Base-by-base conservation (phyloP, 2,113 vertebrate genomes). In the Panurus biarmicus region DNA sequence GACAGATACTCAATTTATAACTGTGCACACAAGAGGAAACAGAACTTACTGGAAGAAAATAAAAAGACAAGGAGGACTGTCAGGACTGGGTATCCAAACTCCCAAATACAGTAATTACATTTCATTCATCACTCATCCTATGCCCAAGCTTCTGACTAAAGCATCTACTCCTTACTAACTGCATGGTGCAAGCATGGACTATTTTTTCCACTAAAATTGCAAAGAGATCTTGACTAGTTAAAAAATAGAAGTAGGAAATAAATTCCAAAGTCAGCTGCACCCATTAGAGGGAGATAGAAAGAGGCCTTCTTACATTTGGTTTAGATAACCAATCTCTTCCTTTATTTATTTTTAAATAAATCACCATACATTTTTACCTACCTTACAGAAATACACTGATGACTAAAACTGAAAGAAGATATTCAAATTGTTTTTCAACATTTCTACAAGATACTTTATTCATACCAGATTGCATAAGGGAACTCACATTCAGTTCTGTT, bases 11-110 rank as follows among this genome's bases (percentile, higher is more conserved):
- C 71, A 76, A 70, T 14, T 84, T 66, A 22, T 11, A 91, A 70
- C 48, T 82, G 64, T 38, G 72, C 58, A 95, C 70, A 96, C 58
- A 4, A 78, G 69, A 91, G 83, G 89, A 91, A 94, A 90, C 51
- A 93, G 48, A 94, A 86, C 33, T 80, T 44, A 57, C 4, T 70
- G 65, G 42, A 91, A 61, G 26, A 74, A 93, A 95, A 91, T 57
- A 82, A 84, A 74, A 90, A 67, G 60, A 87, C 79, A 95, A 92
- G 71, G 67, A 89, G 67, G 85, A 81, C 25, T 80, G 61, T 54
- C 84, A 91, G 85, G 82, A 95, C 67, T 38, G 31, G 35, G 82
- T 87, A 83, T 28, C 29, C 25, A 76, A 77, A 66, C 29, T 80
- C 14, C 62, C 75, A 85, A n/a, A 6, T 45, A 20, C 67, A 93